Evolutionary conservation across 2,797 vertebrate genomes (phyloP), one percentile per base, ranked within the genome.

Genomic region (Poecilia gillii): DNA sequence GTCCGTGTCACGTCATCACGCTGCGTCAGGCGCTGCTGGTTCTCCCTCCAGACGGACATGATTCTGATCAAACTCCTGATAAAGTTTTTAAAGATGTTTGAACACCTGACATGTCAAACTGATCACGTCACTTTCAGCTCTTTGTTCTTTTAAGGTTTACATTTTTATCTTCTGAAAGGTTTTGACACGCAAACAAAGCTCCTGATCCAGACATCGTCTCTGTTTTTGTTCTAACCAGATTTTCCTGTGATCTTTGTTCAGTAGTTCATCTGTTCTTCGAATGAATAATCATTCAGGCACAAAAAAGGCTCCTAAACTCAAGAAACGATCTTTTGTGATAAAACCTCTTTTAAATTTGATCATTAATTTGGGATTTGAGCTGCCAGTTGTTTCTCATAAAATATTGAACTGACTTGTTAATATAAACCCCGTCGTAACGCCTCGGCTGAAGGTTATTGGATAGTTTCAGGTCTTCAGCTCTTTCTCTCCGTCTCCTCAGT

Each of bases 401-500:
- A 20, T 68, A 14, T 9, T 20, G 33, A 39, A 41, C 55, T 41
- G 64, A 41, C 14, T 68, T 41, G 36, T 20, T 39, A 36, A 36
- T 66, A 6, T 36, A 39, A 66, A 66, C 18, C 7, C 62, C 2
- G 39, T 28, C 1, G 13, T 13, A 16, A 13, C 4, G 28, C 28
- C 25, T 31, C 9, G 20, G 20, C 36, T 66, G 33, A 51, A 8
- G 49, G 49, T 25, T 25, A 7, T 8, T 8, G 2, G 1, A 70
- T 9, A 25, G 23, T n/a, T 70, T 13, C 8, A 41, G 9, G 18
- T 12, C 5, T 20, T 68, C 4, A 68, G 11, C 25, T 31, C 39
- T 8, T 59, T 39, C 36, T 25, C 6, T 43, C 16, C 53, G 20
- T 72, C 0, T n/a, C 43, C 70, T 62, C 88, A 99, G 98, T 96